Percentiles rank a stretch among this genome's conserved stretches.
Conservation (phyloP, 2,113 vertebrate species). For the Dascyllus trimaculatus region DNA sequence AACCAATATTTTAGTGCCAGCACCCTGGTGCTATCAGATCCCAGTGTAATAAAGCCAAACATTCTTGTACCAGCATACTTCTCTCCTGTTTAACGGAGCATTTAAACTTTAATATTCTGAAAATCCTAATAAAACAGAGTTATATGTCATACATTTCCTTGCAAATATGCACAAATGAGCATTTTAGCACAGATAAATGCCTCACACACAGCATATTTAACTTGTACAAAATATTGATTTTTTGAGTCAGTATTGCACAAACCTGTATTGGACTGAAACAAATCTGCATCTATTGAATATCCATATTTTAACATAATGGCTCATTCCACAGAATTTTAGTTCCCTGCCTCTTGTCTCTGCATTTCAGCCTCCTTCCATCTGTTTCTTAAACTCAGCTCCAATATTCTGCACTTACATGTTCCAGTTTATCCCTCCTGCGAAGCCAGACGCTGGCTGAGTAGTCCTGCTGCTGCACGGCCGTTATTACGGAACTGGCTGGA, state of each 20-base stretch:
- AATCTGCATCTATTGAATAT: constrained; percentile 5
- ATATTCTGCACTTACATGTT: constrained; percentile 88
- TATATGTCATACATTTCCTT: background rate
- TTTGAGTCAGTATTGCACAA: background rate
- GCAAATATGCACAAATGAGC: background rate
- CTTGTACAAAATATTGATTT: background rate
- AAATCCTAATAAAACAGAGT: background rate
- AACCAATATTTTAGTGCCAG: background rate
- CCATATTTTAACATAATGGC: background rate
- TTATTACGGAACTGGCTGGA: constrained; percentile 87
- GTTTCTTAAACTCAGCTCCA: constrained; percentile 8
- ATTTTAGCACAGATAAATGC: background rate
- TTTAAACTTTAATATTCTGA: background rate
- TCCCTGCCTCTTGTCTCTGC: background rate
- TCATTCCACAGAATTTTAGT: background rate
- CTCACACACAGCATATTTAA: background rate
- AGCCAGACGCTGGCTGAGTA: constrained; percentile 94
- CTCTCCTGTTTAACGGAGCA: background rate
- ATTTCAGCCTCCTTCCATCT: constrained; percentile 5
- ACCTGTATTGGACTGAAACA: background rate
- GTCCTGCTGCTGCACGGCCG: constrained; percentile 92
- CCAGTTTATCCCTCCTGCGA: constrained; percentile 91
- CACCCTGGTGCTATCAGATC: background rate
- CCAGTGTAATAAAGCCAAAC: background rate
- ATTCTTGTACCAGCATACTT: background rate